phyloP scores from a whole-genome alignment of 2,888 invertebrate species.

The Drosophila demipolita region DNA sequence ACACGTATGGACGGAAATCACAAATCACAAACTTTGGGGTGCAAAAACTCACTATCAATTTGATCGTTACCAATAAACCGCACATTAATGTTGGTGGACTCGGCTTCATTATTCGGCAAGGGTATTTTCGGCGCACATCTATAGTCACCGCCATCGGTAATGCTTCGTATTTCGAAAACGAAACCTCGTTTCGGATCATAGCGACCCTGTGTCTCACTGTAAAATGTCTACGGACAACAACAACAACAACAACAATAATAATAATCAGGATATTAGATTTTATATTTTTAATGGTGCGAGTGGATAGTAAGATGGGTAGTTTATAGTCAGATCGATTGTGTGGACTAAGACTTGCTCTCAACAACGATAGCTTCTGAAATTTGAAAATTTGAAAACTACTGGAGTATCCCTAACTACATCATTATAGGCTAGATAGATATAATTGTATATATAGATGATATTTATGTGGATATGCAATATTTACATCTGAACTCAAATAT shows the following conservation, averaged over 20 bases:
- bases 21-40: conserved; percentile 85
- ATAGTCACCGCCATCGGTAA: conserved; percentile 82
- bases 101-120: conserved; percentile 76
- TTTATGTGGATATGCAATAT: conserved; percentile 33
- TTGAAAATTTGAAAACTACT: too few relatives aligned
- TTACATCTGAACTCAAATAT: conserved; percentile 35
- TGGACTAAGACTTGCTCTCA: conserved; percentile 10
- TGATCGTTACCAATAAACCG: conserved; percentile 83
- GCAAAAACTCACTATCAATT: conserved; percentile 84
- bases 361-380: neutral
- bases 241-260: conserved; percentile 21
- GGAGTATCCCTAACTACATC: neutral
- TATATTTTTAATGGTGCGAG: neutral
- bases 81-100: conserved; percentile 68
- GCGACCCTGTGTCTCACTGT: conserved; percentile 78
- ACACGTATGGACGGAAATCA: conserved; percentile 81
- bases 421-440: conserved; percentile 5
- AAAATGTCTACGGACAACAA: conserved; percentile 71
- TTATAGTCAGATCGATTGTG: neutral
- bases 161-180: conserved; percentile 80
- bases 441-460: conserved; percentile 6
- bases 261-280: conserved; percentile 4
- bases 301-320: conserved; percentile 4
- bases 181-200: conserved; percentile 83
- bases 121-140: conserved; percentile 81